Percentiles rank a stretch among this genome's conserved stretches.
Conservation (phyloP, 2,797 vertebrate genomes). For the Forpus xanthops region DNA sequence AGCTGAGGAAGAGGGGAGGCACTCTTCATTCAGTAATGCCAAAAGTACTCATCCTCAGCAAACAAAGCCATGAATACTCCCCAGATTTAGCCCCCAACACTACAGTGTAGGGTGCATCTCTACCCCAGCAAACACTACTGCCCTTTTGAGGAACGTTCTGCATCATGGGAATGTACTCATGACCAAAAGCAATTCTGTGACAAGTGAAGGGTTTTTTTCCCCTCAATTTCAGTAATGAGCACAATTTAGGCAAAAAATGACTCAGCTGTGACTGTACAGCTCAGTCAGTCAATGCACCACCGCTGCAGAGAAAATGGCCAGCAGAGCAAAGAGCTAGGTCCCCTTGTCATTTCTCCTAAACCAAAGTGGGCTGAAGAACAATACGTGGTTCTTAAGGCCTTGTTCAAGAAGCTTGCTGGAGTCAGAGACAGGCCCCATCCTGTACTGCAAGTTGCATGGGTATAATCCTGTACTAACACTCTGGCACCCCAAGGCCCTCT, state of each 20-base stretch:
- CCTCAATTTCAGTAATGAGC: not conserved
- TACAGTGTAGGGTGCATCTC: not conserved
- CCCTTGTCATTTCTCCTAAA: not conserved
- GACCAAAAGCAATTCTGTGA: not conserved
- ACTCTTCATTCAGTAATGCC: not conserved
- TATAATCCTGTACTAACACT: not conserved
- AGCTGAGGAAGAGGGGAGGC: conserved; percentile 10
- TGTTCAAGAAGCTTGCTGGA: not conserved
- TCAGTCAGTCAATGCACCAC: not conserved
- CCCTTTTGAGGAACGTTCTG: not conserved
- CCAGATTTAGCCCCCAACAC: not conserved
- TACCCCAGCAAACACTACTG: not conserved
- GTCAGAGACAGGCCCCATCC: not conserved
- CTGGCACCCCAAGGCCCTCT: not conserved
- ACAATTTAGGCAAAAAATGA: conserved; percentile 7
- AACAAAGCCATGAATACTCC: not conserved
- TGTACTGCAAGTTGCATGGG: rapidly evolving
- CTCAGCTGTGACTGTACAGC: not conserved
- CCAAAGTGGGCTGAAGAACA: not conserved
- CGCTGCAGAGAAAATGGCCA: not conserved
- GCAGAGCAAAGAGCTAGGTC: not conserved
- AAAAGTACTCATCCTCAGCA: not conserved
- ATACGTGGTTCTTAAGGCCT: rapidly evolving
- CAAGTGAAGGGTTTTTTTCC: not conserved
- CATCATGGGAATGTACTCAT: not conserved